Conservation (phyloP, 1,140 invertebrate genomes). For the Harpegnathos saltator region DNA sequence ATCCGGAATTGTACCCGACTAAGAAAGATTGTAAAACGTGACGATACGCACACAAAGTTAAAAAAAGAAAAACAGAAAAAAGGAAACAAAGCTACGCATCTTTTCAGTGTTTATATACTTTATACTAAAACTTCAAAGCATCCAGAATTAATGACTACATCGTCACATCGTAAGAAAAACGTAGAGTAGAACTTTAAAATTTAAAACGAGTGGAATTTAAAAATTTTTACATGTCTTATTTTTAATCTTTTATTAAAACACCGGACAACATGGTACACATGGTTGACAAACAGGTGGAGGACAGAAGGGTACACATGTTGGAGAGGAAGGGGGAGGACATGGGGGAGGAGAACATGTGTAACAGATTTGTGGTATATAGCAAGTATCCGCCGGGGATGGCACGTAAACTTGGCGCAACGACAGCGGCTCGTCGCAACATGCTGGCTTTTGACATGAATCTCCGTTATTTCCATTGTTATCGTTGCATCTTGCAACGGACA, state of each 20-base stretch:
- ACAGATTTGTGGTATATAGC: slow-evolving; percentile 4
- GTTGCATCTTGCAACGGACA: not conserved
- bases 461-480: not conserved
- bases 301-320: slow-evolving; percentile 29
- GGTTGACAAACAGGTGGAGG: slow-evolving; percentile 32
- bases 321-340: slow-evolving; percentile 1
- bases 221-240: no score
- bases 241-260: slow-evolving; percentile 4
- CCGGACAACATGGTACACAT: slow-evolving; percentile 31
- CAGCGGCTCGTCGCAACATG: not conserved
- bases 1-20: slow-evolving; percentile 65
- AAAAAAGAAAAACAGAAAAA: not conserved
- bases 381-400: slow-evolving; percentile 35
- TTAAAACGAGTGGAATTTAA: no score
- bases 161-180: no score
- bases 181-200: no score
- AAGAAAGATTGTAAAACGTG: not conserved
- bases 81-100: not conserved
- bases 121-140: no score
- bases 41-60: not conserved
- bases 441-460: no score
- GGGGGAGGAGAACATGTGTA: not conserved
- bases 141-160: no score
- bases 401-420: slow-evolving; percentile 3
- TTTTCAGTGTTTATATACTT: not conserved